A percentile compares a stretch with the other conserved stretches of the same genome.
phyloP scores from a whole-genome alignment of 2,888 invertebrate species.

The Erebia ligea region DNA sequence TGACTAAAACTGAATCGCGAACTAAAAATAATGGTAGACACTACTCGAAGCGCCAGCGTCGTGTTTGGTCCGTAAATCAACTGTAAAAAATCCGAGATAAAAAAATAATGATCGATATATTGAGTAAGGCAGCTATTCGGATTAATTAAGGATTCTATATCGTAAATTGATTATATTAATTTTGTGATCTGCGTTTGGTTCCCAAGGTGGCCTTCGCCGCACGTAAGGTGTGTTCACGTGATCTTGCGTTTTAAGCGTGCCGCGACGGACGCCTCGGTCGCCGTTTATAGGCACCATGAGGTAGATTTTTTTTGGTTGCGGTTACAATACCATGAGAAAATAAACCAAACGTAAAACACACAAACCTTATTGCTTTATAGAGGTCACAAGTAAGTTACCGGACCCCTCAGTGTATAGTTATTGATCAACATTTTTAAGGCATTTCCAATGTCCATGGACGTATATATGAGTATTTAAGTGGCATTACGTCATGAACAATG shows the following conservation, averaged over 20 bases:
- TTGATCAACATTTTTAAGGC: slow-evolving; percentile 12
- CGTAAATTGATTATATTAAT: neutral
- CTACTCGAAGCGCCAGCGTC: slow-evolving; percentile 25
- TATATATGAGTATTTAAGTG: slow-evolving; percentile 24
- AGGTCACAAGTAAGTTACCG: slow-evolving; percentile 27
- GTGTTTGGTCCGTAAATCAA: slow-evolving; percentile 15
- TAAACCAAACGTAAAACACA: slow-evolving; percentile 32
- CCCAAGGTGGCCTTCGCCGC: slow-evolving; percentile 1
- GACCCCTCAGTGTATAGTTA: slow-evolving; percentile 5
- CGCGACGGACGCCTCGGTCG: slow-evolving; percentile 12
- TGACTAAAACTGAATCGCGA: slow-evolving; percentile 15
- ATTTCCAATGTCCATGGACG: slow-evolving; percentile 24
- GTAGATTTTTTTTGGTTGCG: slow-evolving; percentile 41
- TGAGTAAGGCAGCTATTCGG: neutral
- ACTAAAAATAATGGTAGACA: slow-evolving; percentile 9
- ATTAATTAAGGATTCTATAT: too few relatives aligned
- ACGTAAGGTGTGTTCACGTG: neutral
- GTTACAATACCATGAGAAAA: slow-evolving; percentile 30
- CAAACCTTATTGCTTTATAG: slow-evolving; percentile 37
- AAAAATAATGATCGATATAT: neutral
- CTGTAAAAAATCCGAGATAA: slow-evolving; percentile 8
- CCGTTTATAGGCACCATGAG: slow-evolving; percentile 34
- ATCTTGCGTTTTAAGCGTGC: neutral
- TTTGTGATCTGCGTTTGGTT: neutral
- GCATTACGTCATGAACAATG: slow-evolving; percentile 33